phyloP scores from a whole-genome alignment of 2,797 vertebrate genomes.

The Rhabdophis nuchalis region DNA sequence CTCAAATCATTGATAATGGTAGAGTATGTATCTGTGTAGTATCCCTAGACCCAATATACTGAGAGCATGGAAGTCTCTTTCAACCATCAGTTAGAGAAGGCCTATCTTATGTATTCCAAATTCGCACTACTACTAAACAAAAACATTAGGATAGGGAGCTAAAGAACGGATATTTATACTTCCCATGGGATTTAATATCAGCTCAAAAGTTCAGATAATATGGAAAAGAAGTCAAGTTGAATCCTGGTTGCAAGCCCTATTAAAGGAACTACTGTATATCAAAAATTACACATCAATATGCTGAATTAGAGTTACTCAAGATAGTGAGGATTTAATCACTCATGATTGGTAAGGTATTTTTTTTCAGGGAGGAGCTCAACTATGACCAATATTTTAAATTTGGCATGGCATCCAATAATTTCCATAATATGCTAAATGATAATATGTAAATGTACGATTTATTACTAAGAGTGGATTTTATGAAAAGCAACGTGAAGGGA shows the following conservation, averaged over 20 bases:
- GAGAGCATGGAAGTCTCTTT: too few relatives aligned
- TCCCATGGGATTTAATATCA: background rate
- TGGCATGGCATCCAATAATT: background rate
- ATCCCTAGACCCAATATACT: background rate
- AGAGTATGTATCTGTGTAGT: background rate
- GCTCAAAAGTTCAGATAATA: background rate
- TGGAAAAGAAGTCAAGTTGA: background rate
- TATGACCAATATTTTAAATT: background rate
- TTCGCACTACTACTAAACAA: background rate
- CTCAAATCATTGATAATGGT: background rate
- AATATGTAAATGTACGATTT: background rate
- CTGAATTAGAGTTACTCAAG: background rate
- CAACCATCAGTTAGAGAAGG: background rate
- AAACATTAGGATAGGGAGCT: background rate
- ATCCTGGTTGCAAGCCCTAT: background rate
- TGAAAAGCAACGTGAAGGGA: background rate
- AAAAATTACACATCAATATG: background rate
- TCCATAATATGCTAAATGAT: background rate
- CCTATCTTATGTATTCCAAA: background rate
- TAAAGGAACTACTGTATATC: background rate
- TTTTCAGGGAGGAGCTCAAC: background rate
- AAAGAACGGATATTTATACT: background rate
- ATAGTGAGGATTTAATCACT: background rate
- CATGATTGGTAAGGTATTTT: background rate
- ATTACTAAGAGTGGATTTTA: background rate